A percentile compares a stretch with the other conserved stretches of the same genome.
Conservation (phyloP, 1,140 invertebrate genomes). For the Babylonia areolata region DNA sequence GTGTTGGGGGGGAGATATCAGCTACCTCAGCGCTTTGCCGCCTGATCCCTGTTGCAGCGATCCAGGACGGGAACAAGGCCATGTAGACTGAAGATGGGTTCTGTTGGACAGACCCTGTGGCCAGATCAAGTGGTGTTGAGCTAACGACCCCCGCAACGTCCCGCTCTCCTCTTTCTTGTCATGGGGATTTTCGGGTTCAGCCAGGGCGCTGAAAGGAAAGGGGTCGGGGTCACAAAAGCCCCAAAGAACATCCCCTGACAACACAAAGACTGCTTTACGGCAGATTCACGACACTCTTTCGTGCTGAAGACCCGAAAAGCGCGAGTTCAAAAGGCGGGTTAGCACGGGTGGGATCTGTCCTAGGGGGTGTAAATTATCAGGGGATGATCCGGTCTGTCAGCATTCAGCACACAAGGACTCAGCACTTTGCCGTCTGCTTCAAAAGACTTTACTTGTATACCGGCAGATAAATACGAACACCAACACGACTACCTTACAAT, state of each 20-base stretch:
- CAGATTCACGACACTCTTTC: constrained; percentile 27
- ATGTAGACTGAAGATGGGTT: background rate
- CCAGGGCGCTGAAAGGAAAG: background rate
- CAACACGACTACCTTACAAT: background rate
- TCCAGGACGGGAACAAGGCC: background rate
- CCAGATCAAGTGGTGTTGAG: constrained; percentile 6
- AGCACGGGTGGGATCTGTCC: background rate
- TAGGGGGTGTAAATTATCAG: constrained; percentile 8
- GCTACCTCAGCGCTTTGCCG: background rate
- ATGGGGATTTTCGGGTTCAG: background rate
- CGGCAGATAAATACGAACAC: background rate
- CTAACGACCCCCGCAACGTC: background rate
- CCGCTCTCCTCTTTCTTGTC: background rate
- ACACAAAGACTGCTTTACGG: constrained; percentile 32
- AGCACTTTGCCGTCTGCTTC: background rate
- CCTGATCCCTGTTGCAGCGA: background rate
- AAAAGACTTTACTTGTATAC: background rate
- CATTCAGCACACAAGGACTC: background rate
- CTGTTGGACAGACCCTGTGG: background rate
- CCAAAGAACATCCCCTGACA: constrained; percentile 22
- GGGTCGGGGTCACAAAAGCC: background rate
- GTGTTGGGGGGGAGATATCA: background rate
- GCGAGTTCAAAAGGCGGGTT: constrained; percentile 6
- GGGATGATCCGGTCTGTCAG: background rate
- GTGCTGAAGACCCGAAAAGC: background rate